A percentile compares a stretch with the other conserved stretches of the same genome.
phyloP scores from a whole-genome alignment of 2,797 vertebrate species.

The Amazonetta brasiliensis region DNA sequence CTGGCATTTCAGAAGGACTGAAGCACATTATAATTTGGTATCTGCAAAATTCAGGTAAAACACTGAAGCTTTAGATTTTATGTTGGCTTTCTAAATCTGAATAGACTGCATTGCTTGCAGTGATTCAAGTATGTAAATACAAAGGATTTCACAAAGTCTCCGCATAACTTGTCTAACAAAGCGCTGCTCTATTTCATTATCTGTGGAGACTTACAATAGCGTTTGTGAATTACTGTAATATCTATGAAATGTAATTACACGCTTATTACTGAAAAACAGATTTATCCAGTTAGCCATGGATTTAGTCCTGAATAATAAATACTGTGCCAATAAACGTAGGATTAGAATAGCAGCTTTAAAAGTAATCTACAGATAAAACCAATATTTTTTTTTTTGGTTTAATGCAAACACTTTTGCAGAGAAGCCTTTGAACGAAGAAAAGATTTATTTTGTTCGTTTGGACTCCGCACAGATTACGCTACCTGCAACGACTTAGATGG shows the following conservation, averaged over 20 bases:
- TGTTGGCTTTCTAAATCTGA: background rate
- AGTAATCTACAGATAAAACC: background rate
- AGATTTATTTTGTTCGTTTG: background rate
- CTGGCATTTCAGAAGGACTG: background rate
- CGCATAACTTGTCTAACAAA: background rate
- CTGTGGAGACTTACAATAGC: background rate
- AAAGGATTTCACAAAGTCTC: background rate
- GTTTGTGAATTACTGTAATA: background rate
- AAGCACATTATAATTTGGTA: background rate
- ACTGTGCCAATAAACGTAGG: background rate
- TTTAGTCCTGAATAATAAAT: background rate
- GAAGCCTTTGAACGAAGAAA: background rate
- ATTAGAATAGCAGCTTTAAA: slow-evolving; percentile 18
- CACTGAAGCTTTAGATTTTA: background rate
- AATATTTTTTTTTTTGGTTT: background rate
- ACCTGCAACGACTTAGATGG: background rate
- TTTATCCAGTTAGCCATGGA: background rate
- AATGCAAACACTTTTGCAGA: background rate
- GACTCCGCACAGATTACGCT: background rate
- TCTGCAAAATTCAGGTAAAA: background rate
- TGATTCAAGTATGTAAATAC: background rate
- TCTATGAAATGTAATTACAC: slow-evolving; percentile 36
- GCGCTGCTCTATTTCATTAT: slow-evolving; percentile 2
- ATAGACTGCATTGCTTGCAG: background rate
- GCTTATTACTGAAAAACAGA: background rate